Evolutionary conservation across 2,888 invertebrate genomes (phyloP).

Genomic region (Tachystola acroxantha): DNA sequence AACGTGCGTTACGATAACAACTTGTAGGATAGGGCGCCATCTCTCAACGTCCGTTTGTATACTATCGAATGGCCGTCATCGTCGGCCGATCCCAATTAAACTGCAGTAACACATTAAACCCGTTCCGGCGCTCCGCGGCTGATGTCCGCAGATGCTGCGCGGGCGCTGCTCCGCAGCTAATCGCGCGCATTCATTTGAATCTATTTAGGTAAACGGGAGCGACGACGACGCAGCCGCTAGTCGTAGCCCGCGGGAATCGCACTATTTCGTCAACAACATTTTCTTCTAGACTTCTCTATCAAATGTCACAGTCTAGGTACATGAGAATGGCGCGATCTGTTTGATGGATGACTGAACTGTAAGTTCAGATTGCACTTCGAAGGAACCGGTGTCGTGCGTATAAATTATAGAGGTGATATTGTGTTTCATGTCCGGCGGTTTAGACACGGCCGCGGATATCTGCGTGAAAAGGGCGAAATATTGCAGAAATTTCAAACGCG

Average conservation of each 20-base stretch:
- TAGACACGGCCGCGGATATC: conserved; percentile 71
- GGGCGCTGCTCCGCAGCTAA: conserved; percentile 14
- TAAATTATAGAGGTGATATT: conserved; percentile 74
- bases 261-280: background rate
- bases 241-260: conserved; percentile 17
- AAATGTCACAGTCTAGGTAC: conserved; percentile 1
- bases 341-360: conserved; percentile 5
- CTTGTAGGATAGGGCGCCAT: too few species aligned
- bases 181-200: conserved; percentile 55
- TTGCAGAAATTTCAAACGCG: conserved; percentile 75
- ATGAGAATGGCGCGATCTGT: background rate
- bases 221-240: conserved; percentile 30
- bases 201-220: conserved; percentile 55
- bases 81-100: conserved; percentile 49
- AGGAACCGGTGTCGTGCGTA: conserved; percentile 48
- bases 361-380: conserved; percentile 11
- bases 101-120: conserved; percentile 49
- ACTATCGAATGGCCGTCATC: conserved; percentile 4
- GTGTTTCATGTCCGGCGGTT: conserved; percentile 73
- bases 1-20: too few species aligned
- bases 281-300: background rate
- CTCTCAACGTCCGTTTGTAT: background rate
- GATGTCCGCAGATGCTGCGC: conserved; percentile 28
- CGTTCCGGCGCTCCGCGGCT: conserved; percentile 32
- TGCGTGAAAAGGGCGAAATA: conserved; percentile 77